These are phyloP conservation scores for Myotis vivesi DNA, from an alignment of 2,797 vertebrate species.

Conservation along the genomic window DNA sequence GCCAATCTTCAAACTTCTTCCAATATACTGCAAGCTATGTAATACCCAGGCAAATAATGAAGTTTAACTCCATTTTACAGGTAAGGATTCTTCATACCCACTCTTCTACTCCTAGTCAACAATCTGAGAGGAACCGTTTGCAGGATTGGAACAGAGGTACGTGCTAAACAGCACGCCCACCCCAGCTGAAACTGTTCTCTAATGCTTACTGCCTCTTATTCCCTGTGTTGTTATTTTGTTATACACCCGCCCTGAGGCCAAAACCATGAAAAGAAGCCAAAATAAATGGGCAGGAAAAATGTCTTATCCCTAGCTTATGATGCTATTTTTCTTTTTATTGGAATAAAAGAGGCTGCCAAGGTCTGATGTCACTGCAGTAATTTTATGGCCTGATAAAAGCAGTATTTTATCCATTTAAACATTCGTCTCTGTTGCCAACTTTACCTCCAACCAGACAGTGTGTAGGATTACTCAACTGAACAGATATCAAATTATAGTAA, in stretches of 20 bases:
- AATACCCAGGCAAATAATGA: neutral
- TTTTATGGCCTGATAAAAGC: constrained; percentile 66
- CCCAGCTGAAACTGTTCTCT: neutral
- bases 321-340: constrained; percentile 71
- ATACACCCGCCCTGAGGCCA: constrained; percentile 24
- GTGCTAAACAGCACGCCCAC: neutral
- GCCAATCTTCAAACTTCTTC: neutral
- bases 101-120: neutral
- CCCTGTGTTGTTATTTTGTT: constrained; percentile 55
- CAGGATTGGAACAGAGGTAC: neutral
- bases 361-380: constrained; percentile 66
- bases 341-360: constrained; percentile 67
- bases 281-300: constrained; percentile 65
- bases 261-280: constrained; percentile 68
- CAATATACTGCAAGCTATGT: neutral
- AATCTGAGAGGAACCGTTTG: neutral
- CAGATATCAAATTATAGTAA: constrained; percentile 61
- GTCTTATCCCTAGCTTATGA: constrained; percentile 44
- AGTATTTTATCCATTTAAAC: constrained; percentile 63
- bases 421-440: constrained; percentile 50
- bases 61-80: neutral
- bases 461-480: constrained; percentile 33
- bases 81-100: neutral
- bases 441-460: constrained; percentile 51
- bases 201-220: neutral